Evolutionary conservation across 2,888 invertebrate genomes (phyloP).

Genomic region (Elegia similella): DNA sequence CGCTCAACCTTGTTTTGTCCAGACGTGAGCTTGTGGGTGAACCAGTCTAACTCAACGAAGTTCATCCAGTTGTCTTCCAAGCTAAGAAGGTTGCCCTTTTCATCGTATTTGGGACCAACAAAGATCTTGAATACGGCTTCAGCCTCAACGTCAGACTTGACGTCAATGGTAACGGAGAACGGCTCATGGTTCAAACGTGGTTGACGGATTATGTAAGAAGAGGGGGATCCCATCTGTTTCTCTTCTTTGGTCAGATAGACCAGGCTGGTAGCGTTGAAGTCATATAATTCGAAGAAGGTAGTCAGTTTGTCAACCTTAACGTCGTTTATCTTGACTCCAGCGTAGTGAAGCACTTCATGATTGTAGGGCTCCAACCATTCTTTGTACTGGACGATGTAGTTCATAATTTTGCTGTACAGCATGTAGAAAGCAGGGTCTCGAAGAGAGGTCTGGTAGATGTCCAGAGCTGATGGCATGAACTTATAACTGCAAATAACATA

Average conservation of each 20-base stretch:
- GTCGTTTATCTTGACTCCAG: conserved; percentile 82
- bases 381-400: conserved; percentile 83
- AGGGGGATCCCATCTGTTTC: conserved; percentile 51
- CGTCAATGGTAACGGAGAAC: conserved; percentile 82
- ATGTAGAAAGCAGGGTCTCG: conserved; percentile 88
- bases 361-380: conserved; percentile 81
- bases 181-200: conserved; percentile 86
- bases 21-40: conserved; percentile 78
- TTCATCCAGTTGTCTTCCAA: conserved; percentile 81
- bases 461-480: conserved; percentile 81
- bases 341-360: conserved; percentile 77
- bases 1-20: conserved; percentile 86
- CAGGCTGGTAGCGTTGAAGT: conserved; percentile 83
- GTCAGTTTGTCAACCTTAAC: conserved; percentile 83
- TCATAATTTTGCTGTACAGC: conserved; percentile 82
- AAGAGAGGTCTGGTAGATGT: conserved; percentile 84
- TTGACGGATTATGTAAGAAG: conserved; percentile 81
- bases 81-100: conserved; percentile 71
- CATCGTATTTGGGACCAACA: conserved; percentile 86
- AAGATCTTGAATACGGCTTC: conserved; percentile 84
- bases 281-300: conserved; percentile 85
- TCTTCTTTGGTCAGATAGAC: conserved; percentile 51
- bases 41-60: conserved; percentile 83
- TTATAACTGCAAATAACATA: conserved; percentile 48
- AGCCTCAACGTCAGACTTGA: conserved; percentile 81